Base-by-base conservation (phyloP, 2,797 vertebrate species). In the Oophaga sylvatica region DNA sequence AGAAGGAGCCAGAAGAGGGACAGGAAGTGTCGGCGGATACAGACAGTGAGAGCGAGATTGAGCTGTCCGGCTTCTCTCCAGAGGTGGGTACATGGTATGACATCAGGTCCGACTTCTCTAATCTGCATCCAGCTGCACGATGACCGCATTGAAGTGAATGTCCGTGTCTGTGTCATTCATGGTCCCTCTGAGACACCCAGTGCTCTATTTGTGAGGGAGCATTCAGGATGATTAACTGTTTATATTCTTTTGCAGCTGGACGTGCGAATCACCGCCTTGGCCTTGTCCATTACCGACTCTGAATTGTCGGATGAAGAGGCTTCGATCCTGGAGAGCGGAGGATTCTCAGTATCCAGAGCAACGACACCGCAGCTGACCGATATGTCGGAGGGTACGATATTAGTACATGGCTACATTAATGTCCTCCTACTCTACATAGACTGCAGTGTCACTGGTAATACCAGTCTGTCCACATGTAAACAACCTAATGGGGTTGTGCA, bases 271-370 rank as follows among this genome's bases (percentile, higher is more conserved):
- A 98, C 98, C 0, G 97, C 98, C 0, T 90, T 99, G 94, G 98
- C 98, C 0, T 96, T 99, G 95, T 97, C 98, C 90, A 99, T 99
- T 92, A 99, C 98, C 0, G 98, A 99, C 95, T 99, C 98, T 0
- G 98, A 99, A 93, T 90, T 99, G 71, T 99, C 98, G 0, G 98
- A 99, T 60, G 98, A 99, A 87, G 98, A 99, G 90, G 98, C 96
- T 3, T 99, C 98, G 83, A 99, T 99, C 90, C 91, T 99, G 92
- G 98, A 99, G 92, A 99, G 97, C 0, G 98, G 98, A 0, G 98
- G 98, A 4, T 99, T 99, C 93, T 98, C 98, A 0, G 97, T 99
- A 83, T 99, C 98, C 90, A 95, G 98, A 92, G 98, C 97, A 60
- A 99, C 97, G 3, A 99, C 98, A 1, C 98, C 98, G 35, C 98